Base-by-base conservation (phyloP, 2,888 invertebrate species). In the Meta bourneti region DNA sequence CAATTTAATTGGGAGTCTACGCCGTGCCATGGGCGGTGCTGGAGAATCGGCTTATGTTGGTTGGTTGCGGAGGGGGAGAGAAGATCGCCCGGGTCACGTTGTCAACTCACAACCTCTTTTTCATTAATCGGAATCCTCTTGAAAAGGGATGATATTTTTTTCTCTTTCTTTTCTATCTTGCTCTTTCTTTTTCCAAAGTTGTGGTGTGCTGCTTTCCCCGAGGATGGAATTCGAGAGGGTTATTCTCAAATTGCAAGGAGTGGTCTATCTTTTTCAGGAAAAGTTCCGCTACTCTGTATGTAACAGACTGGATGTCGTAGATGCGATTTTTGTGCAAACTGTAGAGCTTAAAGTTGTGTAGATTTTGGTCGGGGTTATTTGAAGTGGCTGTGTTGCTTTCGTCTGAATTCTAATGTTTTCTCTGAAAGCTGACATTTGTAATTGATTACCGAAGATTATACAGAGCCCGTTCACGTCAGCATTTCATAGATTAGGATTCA, bases 1-100 rank as follows among this genome's bases (percentile, higher is more conserved):
- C 90, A 91, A 91, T 91, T 91, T 91, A 91, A 91, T 91, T 91
- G 90, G 90, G 90, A 82, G 86, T 77, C 70, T 51, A 19, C 54
- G 51, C 77, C 9, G 20, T 20, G 20, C 69, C 13, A 48, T 71
- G 81, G 86, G 90, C 90, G 86, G 86, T 75, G 72, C 86, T 51
- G 52, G 52, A 71, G 74, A 86, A 91, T 91, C 90, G 90, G 90
- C 90, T 91, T 91, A 91, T 78, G 48, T 72, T 71, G 77, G 86
- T 81, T 82, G 86, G 90, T 86, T 81, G 86, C 80, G 80, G 48
- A 69, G 74, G 16, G 20, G 80, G 19, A 54, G 71, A 77, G 71
- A 83, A 61, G 71, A 84, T 84, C 79, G 71, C 34, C 16, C 19
- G 81, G 82, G 90, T 91, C 90, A 91, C 90, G 90, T 91, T 91